Evolutionary conservation across 2,888 invertebrate genomes (phyloP), one percentile per base, ranked within the genome.

Genomic region (Metellina segmentata): DNA sequence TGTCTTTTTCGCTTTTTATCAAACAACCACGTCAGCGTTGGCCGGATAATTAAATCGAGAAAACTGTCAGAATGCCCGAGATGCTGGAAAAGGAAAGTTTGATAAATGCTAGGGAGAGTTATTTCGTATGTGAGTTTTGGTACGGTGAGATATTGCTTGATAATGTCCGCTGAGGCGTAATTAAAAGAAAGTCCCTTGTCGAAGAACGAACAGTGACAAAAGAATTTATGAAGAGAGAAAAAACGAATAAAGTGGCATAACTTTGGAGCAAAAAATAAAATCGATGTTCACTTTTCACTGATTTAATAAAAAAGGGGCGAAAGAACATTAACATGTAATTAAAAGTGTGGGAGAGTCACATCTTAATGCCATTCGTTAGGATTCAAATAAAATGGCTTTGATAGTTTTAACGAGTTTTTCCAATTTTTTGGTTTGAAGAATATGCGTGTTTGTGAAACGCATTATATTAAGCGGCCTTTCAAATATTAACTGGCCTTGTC

Each of bases 21-120:
- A 16, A n/a, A 16, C 79, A 61, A 19, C 48, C 34, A 61, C 20
- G 79, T 34, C 53, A 51, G 11, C 52, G 16, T 6, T n/a, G 49
- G 16, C 20, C 51, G 20, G 83, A 74, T 83, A 83, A 83, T 83
- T 83, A 74, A 83, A 83, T 83, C 72, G 71, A 83, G 74, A 20
- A 72, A 74, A 20, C 83, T 74, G 83, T 83, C 83, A 72, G 34
- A 72, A 34, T 20, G 13, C 72, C 49, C 16, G 72, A 16, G 72
- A 61, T 51, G 70, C 51, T 19, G 83, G 7, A 13, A 83, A 72
- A 72, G 52, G 20, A 71, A 83, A 83, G 72, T 72, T 83, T 83
- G 74, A 83, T 72, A 74, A 83, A 83, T 71, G 71, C n/a, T 7
- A 13, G n/a, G 19, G 78, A 34, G 79, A 61, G 61, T 61, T 61